Evolutionary conservation across 2,888 invertebrate genomes (phyloP).

Genomic region (Amphipoea lucens): DNA sequence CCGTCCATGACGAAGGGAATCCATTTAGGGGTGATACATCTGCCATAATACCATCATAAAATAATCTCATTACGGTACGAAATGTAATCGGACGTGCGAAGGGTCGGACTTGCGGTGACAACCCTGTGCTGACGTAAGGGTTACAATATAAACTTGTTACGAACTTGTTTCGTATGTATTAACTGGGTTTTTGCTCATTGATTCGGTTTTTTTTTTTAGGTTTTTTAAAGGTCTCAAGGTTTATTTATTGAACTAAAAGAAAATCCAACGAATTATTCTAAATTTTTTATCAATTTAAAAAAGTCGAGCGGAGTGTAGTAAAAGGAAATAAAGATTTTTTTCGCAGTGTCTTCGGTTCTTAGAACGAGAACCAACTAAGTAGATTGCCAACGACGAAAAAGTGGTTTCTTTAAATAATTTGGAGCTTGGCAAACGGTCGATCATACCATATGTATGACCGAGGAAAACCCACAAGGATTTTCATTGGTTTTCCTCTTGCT

Average conservation of each 20-base stretch:
- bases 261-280: neutral
- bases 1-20: conserved; percentile 51
- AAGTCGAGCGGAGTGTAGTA: neutral
- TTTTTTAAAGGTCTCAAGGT: neutral
- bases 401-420: neutral
- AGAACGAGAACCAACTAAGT: neutral
- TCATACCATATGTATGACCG: neutral
- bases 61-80: conserved; percentile 68
- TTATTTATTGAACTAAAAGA: neutral
- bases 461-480: neutral
- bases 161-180: conserved; percentile 30
- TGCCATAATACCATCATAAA: conserved; percentile 65
- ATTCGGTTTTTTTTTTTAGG: neutral
- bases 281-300: neutral
- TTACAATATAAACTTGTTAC: conserved; percentile 52
- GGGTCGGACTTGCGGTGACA: conserved; percentile 52
- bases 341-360: neutral
- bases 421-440: neutral
- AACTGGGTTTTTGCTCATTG: conserved; percentile 23
- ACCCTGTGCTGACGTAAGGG: conserved; percentile 34
- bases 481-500: neutral
- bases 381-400: neutral
- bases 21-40: conserved; percentile 62
- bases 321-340: neutral
- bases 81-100: conserved; percentile 66